These are phyloP conservation scores for Drosophila saltans DNA, from an alignment of 1,140 invertebrate species.

Conservation along the genomic window DNA sequence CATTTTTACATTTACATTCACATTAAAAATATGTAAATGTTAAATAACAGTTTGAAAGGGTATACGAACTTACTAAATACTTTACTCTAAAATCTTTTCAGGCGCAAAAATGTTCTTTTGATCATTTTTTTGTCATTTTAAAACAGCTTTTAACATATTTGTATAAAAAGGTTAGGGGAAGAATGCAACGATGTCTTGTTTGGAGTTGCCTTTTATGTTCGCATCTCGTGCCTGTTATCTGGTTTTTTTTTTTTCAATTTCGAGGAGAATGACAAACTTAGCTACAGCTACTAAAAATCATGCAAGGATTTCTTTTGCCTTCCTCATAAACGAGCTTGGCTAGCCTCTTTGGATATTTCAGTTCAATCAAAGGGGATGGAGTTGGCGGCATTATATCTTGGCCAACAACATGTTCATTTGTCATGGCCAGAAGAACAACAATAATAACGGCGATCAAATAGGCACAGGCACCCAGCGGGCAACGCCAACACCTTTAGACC, in stretches of 20 bases:
- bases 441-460: neutral
- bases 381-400: neutral
- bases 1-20: too few relatives aligned
- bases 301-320: conserved; percentile 6
- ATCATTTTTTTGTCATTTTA: conserved; percentile 2
- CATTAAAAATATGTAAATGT: too few relatives aligned
- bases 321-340: neutral
- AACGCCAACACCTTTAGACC: conserved; percentile 55
- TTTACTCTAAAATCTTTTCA: neutral
- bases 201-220: conserved; percentile 13
- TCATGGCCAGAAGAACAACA: conserved; percentile 26
- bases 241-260: neutral
- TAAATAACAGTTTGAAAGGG: too few relatives aligned
- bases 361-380: conserved; percentile 45
- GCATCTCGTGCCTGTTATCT: conserved; percentile 16
- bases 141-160: conserved; percentile 16
- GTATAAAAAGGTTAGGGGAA: neutral
- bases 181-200: conserved; percentile 17
- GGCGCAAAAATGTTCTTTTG: neutral
- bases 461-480: conserved; percentile 48
- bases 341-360: conserved; percentile 39
- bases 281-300: conserved; percentile 16
- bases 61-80: too few relatives aligned
- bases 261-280: conserved; percentile 9
- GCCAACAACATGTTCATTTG: conserved; percentile 58